Conservation (phyloP, 1,140 invertebrate genomes). For the Dolichoris vasculosae region DNA sequence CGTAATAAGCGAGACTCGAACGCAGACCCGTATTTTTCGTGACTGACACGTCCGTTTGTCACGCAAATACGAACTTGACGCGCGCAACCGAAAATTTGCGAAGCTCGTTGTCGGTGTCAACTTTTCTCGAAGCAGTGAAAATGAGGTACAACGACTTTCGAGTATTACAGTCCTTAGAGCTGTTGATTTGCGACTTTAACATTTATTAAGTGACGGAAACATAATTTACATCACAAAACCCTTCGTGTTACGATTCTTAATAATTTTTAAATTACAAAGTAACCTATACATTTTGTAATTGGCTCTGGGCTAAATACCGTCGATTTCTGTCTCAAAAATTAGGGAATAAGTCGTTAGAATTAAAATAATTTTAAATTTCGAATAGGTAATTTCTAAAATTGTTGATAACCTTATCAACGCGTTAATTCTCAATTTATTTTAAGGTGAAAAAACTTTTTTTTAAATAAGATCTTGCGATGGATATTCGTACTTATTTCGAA, state of each 20-base stretch:
- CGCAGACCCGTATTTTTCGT: background rate
- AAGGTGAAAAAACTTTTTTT: too few species aligned
- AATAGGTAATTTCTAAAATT: background rate
- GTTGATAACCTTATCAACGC: background rate
- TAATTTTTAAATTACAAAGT: conserved; percentile 18
- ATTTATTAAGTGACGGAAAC: conserved; percentile 20
- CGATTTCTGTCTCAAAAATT: background rate
- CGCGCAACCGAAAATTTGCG: conserved; percentile 1
- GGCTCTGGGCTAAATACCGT: background rate
- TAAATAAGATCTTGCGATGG: too few species aligned
- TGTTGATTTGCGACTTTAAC: background rate
- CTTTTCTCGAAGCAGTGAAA: background rate
- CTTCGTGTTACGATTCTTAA: background rate
- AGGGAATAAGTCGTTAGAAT: background rate
- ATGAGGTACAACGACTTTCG: too few species aligned
- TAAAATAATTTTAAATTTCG: background rate
- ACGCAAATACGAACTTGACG: conserved; percentile 1
- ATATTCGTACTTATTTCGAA: too few species aligned
- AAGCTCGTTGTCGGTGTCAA: background rate
- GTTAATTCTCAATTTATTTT: too few species aligned
- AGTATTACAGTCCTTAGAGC: background rate
- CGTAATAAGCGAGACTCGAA: conserved; percentile 9
- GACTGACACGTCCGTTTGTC: conserved; percentile 21
- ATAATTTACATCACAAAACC: conserved; percentile 5
- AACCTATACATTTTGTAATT: background rate